A percentile compares a stretch with the other conserved stretches of the same genome.
phyloP scores from a whole-genome alignment of 2,113 vertebrate species.

The Aphyosemion australe region DNA sequence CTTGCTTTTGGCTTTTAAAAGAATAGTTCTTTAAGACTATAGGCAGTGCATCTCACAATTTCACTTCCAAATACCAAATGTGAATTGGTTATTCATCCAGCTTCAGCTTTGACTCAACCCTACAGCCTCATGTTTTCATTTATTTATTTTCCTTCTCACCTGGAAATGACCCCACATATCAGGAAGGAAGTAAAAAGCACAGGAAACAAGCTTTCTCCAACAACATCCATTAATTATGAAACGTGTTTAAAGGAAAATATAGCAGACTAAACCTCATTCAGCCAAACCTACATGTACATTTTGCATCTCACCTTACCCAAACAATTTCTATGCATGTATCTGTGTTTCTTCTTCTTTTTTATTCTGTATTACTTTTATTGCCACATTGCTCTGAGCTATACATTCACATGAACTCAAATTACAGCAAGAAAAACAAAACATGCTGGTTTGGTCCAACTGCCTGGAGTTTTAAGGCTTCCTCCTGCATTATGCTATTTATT shows the following conservation, averaged over 20 bases:
- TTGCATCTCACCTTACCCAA: not conserved
- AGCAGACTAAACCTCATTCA: constrained; percentile 49
- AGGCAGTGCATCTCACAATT: not conserved
- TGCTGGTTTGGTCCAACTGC: constrained; percentile 39
- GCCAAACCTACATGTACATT: constrained; percentile 25
- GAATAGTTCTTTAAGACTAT: not conserved
- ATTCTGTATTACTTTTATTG: constrained; percentile 16
- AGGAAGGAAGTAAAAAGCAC: constrained; percentile 1
- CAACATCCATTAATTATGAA: constrained; percentile 50
- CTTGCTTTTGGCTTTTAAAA: not conserved
- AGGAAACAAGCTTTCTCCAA: constrained; percentile 9
- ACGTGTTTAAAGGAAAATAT: constrained; percentile 40
- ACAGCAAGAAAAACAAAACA: constrained; percentile 7
- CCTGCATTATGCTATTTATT: constrained; percentile 79
- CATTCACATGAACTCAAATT: constrained; percentile 50
- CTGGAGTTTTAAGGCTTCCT: constrained; percentile 59
- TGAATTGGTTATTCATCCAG: too few species aligned
- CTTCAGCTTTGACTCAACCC: too few species aligned
- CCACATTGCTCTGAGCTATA: constrained; percentile 19
- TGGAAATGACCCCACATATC: constrained; percentile 25
- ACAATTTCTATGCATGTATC: not conserved
- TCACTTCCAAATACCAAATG: not conserved
- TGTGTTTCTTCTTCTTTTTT: constrained; percentile 10
- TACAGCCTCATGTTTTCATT: too few species aligned
- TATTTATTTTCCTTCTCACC: constrained; percentile 23